Conservation (phyloP, 2,797 vertebrate species). For the Pseudomugil tenellus region DNA sequence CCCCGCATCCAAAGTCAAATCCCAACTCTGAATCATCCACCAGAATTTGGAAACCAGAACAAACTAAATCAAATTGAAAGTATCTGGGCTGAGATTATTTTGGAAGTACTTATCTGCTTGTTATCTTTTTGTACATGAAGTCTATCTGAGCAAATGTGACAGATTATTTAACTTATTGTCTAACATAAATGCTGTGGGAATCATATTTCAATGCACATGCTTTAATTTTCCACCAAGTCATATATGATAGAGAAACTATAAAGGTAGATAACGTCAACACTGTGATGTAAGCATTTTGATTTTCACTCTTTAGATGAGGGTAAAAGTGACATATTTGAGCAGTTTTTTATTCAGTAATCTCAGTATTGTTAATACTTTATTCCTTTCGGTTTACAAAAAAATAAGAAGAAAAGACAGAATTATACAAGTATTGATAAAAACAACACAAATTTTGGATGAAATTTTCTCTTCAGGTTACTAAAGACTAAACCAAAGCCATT, state of each 20-base stretch:
- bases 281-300: too few relatives aligned
- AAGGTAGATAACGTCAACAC: too few relatives aligned
- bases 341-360: too few relatives aligned
- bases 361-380: too few relatives aligned
- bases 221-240: neutral
- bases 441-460: slow-evolving; percentile 28
- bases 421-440: slow-evolving; percentile 14
- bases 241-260: too few relatives aligned
- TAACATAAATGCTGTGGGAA: neutral
- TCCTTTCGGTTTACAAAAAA: too few relatives aligned
- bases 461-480: slow-evolving; percentile 30
- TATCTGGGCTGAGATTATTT: too few relatives aligned
- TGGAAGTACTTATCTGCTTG: slow-evolving; percentile 20
- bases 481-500: slow-evolving; percentile 35
- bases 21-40: slow-evolving; percentile 62
- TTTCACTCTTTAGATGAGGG: too few relatives aligned
- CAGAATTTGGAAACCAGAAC: slow-evolving; percentile 45
- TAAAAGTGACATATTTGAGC: too few relatives aligned
- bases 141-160: too few relatives aligned
- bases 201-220: neutral
- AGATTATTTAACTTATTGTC: too few relatives aligned
- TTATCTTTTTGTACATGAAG: slow-evolving; percentile 51
- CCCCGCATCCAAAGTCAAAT: slow-evolving; percentile 40
- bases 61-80: neutral
- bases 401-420: neutral